These are phyloP conservation scores for Drosophila ambigua DNA, from an alignment of 1,140 invertebrate genomes.

Conservation along the genomic window DNA sequence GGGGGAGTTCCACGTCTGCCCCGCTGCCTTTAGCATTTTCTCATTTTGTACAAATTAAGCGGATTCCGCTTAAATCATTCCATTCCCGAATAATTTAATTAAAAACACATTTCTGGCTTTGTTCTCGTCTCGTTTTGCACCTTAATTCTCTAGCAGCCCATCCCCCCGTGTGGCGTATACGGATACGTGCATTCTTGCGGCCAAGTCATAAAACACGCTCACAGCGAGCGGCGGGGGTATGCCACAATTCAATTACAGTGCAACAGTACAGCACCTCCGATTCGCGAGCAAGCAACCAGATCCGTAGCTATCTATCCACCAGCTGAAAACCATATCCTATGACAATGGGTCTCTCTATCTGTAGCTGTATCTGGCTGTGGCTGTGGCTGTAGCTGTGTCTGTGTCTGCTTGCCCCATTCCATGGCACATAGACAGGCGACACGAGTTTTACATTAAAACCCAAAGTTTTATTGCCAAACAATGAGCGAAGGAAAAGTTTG, in stretches of 20 bases:
- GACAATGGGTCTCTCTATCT: constrained; percentile 37
- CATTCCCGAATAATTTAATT: constrained; percentile 67
- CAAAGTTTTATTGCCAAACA: constrained; percentile 62
- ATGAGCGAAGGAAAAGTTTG: constrained; percentile 55
- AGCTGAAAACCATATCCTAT: constrained; percentile 21
- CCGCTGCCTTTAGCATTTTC: constrained; percentile 11
- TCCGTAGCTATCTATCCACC: constrained; percentile 21
- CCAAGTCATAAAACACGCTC: constrained; percentile 27
- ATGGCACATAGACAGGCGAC: constrained; percentile 38
- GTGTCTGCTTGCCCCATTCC: neutral
- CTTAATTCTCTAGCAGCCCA: neutral
- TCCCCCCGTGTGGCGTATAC: too few relatives aligned
- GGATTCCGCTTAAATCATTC: constrained; percentile 67
- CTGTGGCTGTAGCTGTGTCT: neutral
- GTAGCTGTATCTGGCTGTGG: neutral
- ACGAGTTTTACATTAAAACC: constrained; percentile 78
- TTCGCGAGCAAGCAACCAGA: constrained; percentile 1
- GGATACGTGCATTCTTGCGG: constrained; percentile 49
- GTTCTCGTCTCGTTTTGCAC: constrained; percentile 15
- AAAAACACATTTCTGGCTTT: constrained; percentile 59
- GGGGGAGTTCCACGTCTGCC: constrained; percentile 31
- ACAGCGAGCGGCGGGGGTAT: neutral
- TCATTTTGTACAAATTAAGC: constrained; percentile 39
- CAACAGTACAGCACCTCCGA: constrained; percentile 20
- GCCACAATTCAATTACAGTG: constrained; percentile 63